Percentiles rank a stretch among this genome's conserved stretches.
These are phyloP conservation scores for Mirza zaza DNA, from an alignment of 2,113 vertebrate genomes.

Conservation along the genomic window DNA sequence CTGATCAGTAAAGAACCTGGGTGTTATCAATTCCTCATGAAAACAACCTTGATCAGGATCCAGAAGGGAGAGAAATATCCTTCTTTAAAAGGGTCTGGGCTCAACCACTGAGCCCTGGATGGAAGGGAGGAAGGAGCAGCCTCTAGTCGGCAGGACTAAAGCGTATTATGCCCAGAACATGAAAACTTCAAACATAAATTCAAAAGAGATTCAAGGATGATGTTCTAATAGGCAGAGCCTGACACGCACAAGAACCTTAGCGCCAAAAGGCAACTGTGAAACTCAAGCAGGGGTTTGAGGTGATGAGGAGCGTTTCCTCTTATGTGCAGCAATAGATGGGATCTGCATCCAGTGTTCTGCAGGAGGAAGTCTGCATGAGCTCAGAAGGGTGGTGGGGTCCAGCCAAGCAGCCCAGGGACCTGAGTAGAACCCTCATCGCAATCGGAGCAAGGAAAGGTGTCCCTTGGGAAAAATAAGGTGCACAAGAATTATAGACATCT, in stretches of 20 bases:
- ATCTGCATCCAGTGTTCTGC: neutral
- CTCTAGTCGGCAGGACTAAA: neutral
- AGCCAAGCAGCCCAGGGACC: neutral
- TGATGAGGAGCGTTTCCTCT: rapidly evolving
- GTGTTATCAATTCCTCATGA: neutral
- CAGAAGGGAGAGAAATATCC: neutral
- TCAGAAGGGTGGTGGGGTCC: neutral
- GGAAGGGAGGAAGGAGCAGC: neutral
- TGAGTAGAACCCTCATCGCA: neutral
- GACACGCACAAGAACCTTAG: neutral
- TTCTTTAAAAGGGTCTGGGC: neutral
- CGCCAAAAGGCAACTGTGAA: neutral
- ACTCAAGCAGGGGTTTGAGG: neutral
- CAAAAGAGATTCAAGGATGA: neutral
- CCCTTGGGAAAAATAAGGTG: neutral
- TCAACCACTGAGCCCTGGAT: rapidly evolving
- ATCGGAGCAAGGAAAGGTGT: neutral
- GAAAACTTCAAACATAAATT: neutral
- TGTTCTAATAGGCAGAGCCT: neutral
- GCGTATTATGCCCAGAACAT: neutral
- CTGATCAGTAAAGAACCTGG: neutral
- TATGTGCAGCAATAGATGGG: neutral
- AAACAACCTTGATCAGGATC: neutral
- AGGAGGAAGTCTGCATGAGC: neutral
- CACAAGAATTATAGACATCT: neutral